Conservation (phyloP, 2,797 vertebrate genomes). For the Tokudaia tokunoshimensis region DNA sequence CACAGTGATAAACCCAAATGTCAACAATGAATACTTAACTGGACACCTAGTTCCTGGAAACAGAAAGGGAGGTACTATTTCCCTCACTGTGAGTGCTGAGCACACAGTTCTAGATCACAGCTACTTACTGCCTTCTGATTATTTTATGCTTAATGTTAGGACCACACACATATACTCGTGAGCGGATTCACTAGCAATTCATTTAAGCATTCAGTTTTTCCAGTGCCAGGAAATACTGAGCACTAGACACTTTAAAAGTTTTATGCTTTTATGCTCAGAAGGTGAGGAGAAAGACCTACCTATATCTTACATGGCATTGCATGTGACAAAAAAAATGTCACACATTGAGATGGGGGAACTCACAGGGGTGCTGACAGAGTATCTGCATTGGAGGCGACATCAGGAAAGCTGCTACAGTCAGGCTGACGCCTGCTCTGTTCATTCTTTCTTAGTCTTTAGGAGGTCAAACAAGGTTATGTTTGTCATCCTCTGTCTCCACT, state of each 20-base stretch:
- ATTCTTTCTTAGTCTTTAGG: not conserved
- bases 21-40: no score
- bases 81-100: no score
- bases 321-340: not conserved
- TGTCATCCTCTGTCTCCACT: not conserved
- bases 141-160: not conserved
- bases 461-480: not conserved
- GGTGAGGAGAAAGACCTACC: no score
- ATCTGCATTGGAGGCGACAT: not conserved
- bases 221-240: not conserved
- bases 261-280: not conserved
- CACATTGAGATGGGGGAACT: no score
- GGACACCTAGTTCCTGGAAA: not conserved
- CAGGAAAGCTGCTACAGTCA: not conserved
- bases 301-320: fast-evolving
- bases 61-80: not conserved
- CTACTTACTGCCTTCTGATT: not conserved
- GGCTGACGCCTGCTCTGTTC: not conserved
- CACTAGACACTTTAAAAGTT: not conserved
- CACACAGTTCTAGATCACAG: not conserved
- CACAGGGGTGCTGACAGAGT: fast-evolving
- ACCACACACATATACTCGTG: not conserved
- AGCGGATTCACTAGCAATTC: not conserved
- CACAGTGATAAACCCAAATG: not conserved
- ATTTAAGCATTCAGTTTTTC: not conserved